phyloP scores from a whole-genome alignment of 2,888 invertebrate genomes.

The Pristionchus entomophagus region DNA sequence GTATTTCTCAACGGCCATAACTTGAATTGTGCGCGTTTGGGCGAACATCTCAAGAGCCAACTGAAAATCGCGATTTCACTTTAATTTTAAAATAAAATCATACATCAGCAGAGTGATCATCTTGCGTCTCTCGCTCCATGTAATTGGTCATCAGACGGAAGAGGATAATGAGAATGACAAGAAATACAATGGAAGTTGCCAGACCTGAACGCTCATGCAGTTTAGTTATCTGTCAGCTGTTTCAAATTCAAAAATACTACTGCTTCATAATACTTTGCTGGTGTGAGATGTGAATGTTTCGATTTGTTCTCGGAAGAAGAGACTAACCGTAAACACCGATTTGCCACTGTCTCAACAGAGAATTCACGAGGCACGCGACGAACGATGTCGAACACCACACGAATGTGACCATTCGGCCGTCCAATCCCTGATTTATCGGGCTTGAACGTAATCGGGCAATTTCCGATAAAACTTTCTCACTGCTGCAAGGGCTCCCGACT shows the following conservation, averaged over 20 bases:
- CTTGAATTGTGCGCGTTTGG: slow-evolving; percentile 77
- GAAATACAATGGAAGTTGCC: background rate
- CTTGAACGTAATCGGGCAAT: too few species aligned
- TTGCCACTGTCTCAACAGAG: background rate
- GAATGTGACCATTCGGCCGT: slow-evolving; percentile 58
- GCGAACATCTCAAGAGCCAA: slow-evolving; percentile 77
- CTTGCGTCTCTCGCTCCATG: background rate
- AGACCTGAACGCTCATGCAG: background rate
- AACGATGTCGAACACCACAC: slow-evolving; percentile 49
- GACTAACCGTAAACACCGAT: background rate
- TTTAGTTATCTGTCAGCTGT: too few species aligned
- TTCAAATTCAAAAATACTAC: too few species aligned
- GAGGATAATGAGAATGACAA: background rate
- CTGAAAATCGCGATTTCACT: slow-evolving; percentile 45
- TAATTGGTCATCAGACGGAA: background rate
- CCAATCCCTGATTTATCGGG: slow-evolving; percentile 53
- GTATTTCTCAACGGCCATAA: slow-evolving; percentile 75
- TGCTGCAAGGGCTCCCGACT: background rate
- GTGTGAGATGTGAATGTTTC: too few species aligned
- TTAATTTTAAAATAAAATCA: background rate
- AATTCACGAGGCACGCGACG: background rate
- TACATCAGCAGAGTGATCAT: background rate
- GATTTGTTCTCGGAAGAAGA: background rate
- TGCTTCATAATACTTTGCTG: too few species aligned
- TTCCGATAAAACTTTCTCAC: background rate